Conservation (phyloP, 2,888 invertebrate genomes). For the Ichneumoninae sp. region DNA sequence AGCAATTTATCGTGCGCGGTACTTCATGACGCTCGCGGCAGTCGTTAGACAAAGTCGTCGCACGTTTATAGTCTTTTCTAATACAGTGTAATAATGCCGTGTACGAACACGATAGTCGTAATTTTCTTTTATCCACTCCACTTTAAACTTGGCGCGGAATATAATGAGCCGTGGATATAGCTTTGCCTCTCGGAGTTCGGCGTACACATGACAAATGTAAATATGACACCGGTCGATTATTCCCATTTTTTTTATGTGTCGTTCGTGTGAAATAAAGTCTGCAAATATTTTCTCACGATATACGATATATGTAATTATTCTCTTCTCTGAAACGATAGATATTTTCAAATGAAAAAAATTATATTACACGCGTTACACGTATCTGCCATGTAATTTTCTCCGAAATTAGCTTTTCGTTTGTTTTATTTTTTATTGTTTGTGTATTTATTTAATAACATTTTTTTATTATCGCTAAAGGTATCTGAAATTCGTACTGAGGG, state of each 20-base stretch:
- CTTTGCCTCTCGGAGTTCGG: conserved; percentile 5
- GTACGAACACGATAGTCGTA: conserved; percentile 1
- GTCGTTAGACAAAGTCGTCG: conserved; percentile 6
- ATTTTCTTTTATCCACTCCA: neutral
- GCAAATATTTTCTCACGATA: neutral
- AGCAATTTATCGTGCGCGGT: conserved; percentile 35
- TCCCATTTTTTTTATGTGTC: neutral
- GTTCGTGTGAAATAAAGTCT: neutral
- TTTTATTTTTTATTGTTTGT: neutral
- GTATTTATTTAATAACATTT: neutral
- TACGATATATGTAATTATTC: neutral
- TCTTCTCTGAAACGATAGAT: neutral
- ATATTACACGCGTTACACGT: neutral
- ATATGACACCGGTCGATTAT: neutral
- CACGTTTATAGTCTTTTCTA: neutral
- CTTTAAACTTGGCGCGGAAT: neutral
- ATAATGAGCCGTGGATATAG: neutral
- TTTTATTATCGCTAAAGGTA: neutral
- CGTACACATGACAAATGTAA: neutral
- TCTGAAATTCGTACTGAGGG: neutral
- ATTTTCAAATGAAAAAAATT: neutral
- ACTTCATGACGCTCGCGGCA: neutral
- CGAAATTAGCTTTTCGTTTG: neutral
- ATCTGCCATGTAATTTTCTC: neutral
- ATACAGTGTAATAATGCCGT: conserved; percentile 12